Evolutionary conservation across 2,797 vertebrate genomes (phyloP), one percentile per base, ranked within the genome.

Genomic region (Champsocephalus esox): DNA sequence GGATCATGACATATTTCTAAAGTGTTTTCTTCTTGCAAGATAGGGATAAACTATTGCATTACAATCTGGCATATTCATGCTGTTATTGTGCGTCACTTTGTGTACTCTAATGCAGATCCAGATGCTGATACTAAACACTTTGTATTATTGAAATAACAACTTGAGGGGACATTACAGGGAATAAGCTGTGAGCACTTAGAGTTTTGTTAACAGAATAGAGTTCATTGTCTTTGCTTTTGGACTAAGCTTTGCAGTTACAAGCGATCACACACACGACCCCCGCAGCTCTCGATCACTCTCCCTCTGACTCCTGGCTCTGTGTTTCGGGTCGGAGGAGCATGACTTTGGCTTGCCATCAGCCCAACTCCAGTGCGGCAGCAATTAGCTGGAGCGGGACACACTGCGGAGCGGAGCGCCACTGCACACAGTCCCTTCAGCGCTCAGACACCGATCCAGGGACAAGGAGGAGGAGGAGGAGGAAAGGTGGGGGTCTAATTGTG

Each of bases 401-500:
- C 58, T 0, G 66, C 10, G 45, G 52, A 21, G 38, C 55, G 8
- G 61, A 62, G 63, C 10, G 62, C 62, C 38, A 1, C 9, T 32
- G 65, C 73, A 34, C 66, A 52, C 11, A 68, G 52, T 58, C 65
- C 80, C 55, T 73, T 59, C 81, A 81, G 82, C 65, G 64, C 81
- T 0, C 82, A 89, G 65, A 19, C 91, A 88, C 80, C 65, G 81
- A 91, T 92, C 87, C 81, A 82, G 75, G 87, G 72, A 74, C 34
- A 16, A 41, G n/a, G 8, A 44, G 65, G 45, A n/a, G 57, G 11
- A n/a, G 57, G 11, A n/a, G 57, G 51, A 51, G 64, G 66, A 13
- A 24, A 24, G 19, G 77, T 66, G 88, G 83, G 79, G 77, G 77
- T 80, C 87, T 94, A 92, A 92, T 93, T 92, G 87, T 86, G 87